A percentile compares a stretch with the other conserved stretches of the same genome.
These are phyloP conservation scores for Paelopatides confundens DNA, from an alignment of 53 echinoderm and acorn worm species.

Conservation along the genomic window DNA sequence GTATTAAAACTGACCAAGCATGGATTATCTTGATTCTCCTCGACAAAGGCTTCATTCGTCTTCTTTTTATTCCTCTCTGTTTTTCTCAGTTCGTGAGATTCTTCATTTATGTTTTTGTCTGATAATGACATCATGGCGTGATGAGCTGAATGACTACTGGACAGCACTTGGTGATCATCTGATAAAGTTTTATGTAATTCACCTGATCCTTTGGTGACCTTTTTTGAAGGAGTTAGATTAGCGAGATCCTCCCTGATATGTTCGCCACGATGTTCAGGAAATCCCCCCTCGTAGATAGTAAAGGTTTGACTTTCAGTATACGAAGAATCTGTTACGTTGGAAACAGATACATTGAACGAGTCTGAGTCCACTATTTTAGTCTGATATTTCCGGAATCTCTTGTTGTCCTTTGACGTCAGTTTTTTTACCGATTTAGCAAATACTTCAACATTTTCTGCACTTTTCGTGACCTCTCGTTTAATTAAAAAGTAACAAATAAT, in stretches of 20 bases:
- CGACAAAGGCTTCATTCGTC: not conserved
- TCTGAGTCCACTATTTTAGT: not conserved
- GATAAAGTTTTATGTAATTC: too few species aligned
- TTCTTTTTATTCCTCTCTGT: not conserved
- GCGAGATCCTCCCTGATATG: not conserved
- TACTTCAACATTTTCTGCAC: not conserved
- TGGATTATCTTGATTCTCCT: not conserved
- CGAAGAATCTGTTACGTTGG: not conserved
- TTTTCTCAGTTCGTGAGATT: not conserved
- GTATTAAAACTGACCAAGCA: not conserved
- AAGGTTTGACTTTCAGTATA: not conserved
- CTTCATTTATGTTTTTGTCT: too few species aligned
- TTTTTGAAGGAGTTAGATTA: not conserved
- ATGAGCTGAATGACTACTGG: too few species aligned
- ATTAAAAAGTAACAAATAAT: slow-evolving; percentile 12
- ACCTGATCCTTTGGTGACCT: not conserved
- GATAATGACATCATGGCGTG: too few species aligned
- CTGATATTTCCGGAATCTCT: not conserved
- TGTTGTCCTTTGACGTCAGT: not conserved
- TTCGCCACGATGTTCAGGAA: not conserved
- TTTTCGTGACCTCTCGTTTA: not conserved
- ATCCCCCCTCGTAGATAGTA: not conserved
- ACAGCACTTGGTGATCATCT: too few species aligned
- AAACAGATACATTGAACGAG: not conserved
- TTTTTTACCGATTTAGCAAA: not conserved